Evolutionary conservation across 2,797 vertebrate genomes (phyloP).

Genomic region (Pagetopsis macropterus): DNA sequence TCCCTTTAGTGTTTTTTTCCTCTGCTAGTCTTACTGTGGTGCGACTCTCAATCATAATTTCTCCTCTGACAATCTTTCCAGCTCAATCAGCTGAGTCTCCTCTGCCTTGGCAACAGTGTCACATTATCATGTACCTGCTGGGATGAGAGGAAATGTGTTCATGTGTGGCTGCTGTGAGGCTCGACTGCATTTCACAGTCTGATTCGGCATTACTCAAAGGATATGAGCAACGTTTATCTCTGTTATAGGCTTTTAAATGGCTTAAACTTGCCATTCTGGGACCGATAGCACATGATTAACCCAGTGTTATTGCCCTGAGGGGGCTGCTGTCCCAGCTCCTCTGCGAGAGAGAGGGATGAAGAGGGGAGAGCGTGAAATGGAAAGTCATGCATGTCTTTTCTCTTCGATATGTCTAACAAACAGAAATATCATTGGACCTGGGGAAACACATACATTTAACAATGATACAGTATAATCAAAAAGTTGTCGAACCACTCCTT

Average conservation of each 20-base stretch:
- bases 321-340: slow-evolving; percentile 43
- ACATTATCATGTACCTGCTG: slow-evolving; percentile 71
- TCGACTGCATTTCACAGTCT: slow-evolving; percentile 33
- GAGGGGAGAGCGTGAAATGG: slow-evolving; percentile 21
- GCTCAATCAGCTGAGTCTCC: slow-evolving; percentile 52
- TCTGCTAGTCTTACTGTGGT: slow-evolving; percentile 22
- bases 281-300: slow-evolving; percentile 52
- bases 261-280: slow-evolving; percentile 50
- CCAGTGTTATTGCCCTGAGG: slow-evolving; percentile 34
- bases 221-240: slow-evolving; percentile 40
- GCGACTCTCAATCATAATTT: slow-evolving; percentile 47
- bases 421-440: slow-evolving; percentile 1
- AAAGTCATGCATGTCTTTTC: slow-evolving; percentile 33
- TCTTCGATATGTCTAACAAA: neutral
- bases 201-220: slow-evolving; percentile 18
- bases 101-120: slow-evolving; percentile 79
- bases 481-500: slow-evolving; percentile 5
- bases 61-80: slow-evolving; percentile 39
- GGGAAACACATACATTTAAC: neutral
- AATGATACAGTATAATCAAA: neutral
- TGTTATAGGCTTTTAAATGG: slow-evolving; percentile 40
- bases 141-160: slow-evolving; percentile 66
- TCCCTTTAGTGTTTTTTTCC: neutral
- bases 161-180: slow-evolving; percentile 57
- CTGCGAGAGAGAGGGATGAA: neutral